Evolutionary conservation across 2,888 invertebrate species (phyloP), one percentile per base, ranked within the genome.

Genomic region (Chymomyza amoena): DNA sequence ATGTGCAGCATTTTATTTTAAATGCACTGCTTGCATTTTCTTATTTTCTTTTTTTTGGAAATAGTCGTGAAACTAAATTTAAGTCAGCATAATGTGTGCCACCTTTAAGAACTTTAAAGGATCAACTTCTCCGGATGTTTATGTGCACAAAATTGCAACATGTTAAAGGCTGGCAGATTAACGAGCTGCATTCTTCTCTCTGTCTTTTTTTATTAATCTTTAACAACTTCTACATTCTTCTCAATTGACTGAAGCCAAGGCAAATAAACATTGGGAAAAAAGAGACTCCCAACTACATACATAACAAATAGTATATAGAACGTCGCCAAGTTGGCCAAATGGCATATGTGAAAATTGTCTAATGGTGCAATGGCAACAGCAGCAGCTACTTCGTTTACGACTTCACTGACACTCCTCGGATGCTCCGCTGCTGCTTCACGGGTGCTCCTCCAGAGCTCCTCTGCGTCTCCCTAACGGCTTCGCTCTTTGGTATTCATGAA

Each of bases 341-440:
- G 73, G 69, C 75, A 79, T 73, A 77, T 83, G 81, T 78, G 82
- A 70, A 86, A 84, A 83, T 83, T 81, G 83, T 84, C 87, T 83
- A 83, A 83, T 86, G 83, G 78, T 69, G 72, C 86, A 84, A 77
- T 74, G 67, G 65, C 62, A 62, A 32, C 50, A 86, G 79, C 76
- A 69, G 65, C 62, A 62, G 39, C 50, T 39, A 54, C 54, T 45
- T 57, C 51, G 52, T 20, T 61, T 9, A 6, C 13, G 13, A 25
- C 18, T 45, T 51, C 15, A 15, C 15, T 15, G 51, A 20, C 25
- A 6, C 18, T 25, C 66, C 25, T 28, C 52, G 13, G 9, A 9
- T 16, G 25, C 36, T 54, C 9, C 50, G 54, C 15, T 6, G 13
- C n/a, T 32, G 7, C 32, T 45, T 39, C 10, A 13, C n/a, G 10